These are phyloP conservation scores for Apomyelois bistriatella DNA, from an alignment of 2,888 invertebrate species.

Conservation along the genomic window DNA sequence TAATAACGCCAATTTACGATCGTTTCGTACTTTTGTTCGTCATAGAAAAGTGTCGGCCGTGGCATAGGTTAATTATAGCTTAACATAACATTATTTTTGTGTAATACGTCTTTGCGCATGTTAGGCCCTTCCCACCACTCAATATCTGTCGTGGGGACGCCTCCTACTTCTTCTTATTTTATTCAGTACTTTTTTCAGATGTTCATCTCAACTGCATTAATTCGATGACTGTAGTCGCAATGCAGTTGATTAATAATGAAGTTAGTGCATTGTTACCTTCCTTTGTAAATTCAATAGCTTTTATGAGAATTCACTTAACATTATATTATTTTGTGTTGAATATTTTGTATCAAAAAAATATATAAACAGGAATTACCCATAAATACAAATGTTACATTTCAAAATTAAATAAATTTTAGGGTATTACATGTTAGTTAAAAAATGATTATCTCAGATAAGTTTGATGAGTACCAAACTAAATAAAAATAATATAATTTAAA, in stretches of 20 bases:
- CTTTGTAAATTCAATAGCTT: not conserved
- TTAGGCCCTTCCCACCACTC: conserved; percentile 78
- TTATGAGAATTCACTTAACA: too few species aligned
- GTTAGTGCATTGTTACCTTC: conserved; percentile 18
- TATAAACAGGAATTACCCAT: too few species aligned
- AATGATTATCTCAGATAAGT: too few species aligned
- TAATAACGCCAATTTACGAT: conserved; percentile 72
- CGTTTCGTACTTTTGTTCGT: conserved; percentile 62
- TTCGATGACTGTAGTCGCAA: conserved; percentile 57
- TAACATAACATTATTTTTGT: conserved; percentile 45
- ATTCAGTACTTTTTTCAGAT: conserved; percentile 65
- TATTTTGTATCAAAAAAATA: too few species aligned
- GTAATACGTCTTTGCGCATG: conserved; percentile 75
- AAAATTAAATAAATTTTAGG: too few species aligned
- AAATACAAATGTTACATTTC: too few species aligned
- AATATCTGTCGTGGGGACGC: conserved; percentile 77
- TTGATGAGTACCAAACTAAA: too few species aligned
- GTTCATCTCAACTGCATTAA: conserved; percentile 70
- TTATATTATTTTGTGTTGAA: too few species aligned
- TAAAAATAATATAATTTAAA: too few species aligned
- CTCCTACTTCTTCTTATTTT: conserved; percentile 78
- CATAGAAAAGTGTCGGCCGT: conserved; percentile 63
- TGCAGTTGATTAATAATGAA: conserved; percentile 74
- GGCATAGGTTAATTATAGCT: conserved; percentile 57
- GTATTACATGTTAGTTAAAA: too few species aligned